Evolutionary conservation across 1,140 invertebrate species (phyloP).

Genomic region (Calliphora vicina): DNA sequence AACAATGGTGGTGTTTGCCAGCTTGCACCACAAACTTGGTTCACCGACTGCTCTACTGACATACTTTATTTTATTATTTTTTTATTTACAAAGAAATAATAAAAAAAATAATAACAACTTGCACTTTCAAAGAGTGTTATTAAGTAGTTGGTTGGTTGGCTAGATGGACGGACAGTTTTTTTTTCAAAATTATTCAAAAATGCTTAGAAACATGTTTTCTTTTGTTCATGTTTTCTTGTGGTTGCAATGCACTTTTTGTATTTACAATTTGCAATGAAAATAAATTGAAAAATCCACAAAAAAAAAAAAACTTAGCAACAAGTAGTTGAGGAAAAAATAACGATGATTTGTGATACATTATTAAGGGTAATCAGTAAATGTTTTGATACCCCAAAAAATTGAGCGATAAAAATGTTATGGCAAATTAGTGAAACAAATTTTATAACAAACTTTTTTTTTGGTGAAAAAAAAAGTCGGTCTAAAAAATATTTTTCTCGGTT

Average conservation of each 20-base stretch:
- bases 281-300: background rate
- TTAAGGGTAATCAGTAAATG: too few relatives aligned
- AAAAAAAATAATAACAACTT: background rate
- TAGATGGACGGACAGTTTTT: background rate
- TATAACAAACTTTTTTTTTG: too few relatives aligned
- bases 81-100: background rate
- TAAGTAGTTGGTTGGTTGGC: too few relatives aligned
- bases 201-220: background rate
- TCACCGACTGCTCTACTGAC: background rate
- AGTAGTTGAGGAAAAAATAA: too few relatives aligned
- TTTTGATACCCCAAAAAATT: too few relatives aligned
- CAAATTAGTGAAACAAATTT: too few relatives aligned
- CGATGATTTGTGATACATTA: too few relatives aligned
- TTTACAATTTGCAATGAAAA: background rate
- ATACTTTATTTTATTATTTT: background rate
- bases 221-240: background rate
- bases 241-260: background rate
- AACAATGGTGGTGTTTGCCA: background rate
- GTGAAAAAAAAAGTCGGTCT: too few relatives aligned
- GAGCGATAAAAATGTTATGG: too few relatives aligned
- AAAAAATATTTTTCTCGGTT: too few relatives aligned
- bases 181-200: background rate
- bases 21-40: background rate
- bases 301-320: background rate
- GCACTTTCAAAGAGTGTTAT: background rate